phyloP scores from a whole-genome alignment of 2,113 vertebrate species.

The Engystomops pustulosus region DNA sequence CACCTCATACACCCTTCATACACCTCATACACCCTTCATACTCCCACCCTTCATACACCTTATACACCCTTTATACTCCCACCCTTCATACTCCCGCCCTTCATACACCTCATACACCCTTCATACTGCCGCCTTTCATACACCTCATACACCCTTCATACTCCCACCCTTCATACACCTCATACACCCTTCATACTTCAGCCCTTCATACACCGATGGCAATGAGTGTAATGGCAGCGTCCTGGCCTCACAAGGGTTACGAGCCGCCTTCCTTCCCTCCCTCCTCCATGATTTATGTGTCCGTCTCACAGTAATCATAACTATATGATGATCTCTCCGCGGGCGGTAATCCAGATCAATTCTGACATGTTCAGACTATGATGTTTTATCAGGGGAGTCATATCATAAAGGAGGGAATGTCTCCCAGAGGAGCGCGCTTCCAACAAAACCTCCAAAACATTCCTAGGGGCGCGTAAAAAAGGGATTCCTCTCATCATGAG shows the following conservation, averaged over 20 bases:
- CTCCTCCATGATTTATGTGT: conserved; percentile 35
- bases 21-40: no score
- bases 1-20: no score
- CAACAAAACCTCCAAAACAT: neutral
- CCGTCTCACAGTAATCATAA: conserved; percentile 50
- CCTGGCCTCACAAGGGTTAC: conserved; percentile 16
- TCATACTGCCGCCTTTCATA: no score
- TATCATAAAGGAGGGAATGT: conserved; percentile 34
- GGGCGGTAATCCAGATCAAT: conserved; percentile 44
- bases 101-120: no score
- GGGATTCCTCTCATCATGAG: neutral
- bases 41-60: no score
- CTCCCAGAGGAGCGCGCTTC: conserved; percentile 44
- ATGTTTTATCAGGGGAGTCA: conserved; percentile 54
- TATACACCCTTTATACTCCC: neutral
- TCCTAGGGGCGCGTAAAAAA: conserved; percentile 15
- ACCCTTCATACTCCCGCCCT: no score
- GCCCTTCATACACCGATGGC: no score
- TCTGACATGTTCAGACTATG: conserved; percentile 52
- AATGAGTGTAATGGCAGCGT: neutral
- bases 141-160: no score
- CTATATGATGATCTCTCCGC: conserved; percentile 50
- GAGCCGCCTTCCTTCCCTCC: no score
- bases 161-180: no score
- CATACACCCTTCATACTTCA: no score